Percentiles rank a stretch among this genome's conserved stretches.
phyloP scores from a whole-genome alignment of 2,113 vertebrate genomes.

The Cyprinodon brontotheroides region DNA sequence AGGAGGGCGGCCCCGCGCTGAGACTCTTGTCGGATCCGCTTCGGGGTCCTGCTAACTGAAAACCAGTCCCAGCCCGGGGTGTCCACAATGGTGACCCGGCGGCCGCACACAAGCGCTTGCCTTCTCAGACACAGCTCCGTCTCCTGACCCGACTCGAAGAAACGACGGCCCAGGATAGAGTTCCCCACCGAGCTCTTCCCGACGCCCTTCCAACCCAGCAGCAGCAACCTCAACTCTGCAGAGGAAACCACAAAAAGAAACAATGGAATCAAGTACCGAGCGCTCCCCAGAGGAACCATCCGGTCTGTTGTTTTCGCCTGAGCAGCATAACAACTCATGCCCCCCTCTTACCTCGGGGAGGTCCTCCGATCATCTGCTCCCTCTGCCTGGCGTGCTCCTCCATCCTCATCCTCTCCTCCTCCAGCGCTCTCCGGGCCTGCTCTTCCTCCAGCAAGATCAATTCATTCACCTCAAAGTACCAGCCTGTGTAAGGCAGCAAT shows the following conservation, averaged over 20 bases:
- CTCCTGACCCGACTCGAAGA: constrained; percentile 77
- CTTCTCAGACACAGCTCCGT: constrained; percentile 73
- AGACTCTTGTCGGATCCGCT: constrained; percentile 75
- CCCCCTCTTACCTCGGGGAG: constrained; percentile 77
- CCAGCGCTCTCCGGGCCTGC: constrained; percentile 74
- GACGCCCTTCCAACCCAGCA: constrained; percentile 81
- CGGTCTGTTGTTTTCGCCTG: constrained; percentile 6
- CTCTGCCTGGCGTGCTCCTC: constrained; percentile 71
- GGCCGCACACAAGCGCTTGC: constrained; percentile 76
- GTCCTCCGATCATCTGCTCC: constrained; percentile 78
- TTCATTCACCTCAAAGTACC: constrained; percentile 80
- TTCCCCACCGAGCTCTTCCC: constrained; percentile 82
- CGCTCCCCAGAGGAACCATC: constrained; percentile 8
- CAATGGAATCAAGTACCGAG: background rate
- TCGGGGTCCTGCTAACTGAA: constrained; percentile 73
- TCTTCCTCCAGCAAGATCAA: constrained; percentile 72
- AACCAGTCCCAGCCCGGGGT: constrained; percentile 83
- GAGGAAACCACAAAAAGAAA: constrained; percentile 4
- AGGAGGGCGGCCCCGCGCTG: constrained; percentile 76
- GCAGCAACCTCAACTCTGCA: constrained; percentile 75
- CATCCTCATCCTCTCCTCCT: constrained; percentile 73
- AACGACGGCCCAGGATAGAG: constrained; percentile 74
- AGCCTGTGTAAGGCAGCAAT: constrained; percentile 52
- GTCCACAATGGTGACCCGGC: constrained; percentile 79
- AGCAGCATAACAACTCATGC: constrained; percentile 6